phyloP scores from a whole-genome alignment of 2,797 vertebrate genomes.

The Microctenopoma lineatum region DNA sequence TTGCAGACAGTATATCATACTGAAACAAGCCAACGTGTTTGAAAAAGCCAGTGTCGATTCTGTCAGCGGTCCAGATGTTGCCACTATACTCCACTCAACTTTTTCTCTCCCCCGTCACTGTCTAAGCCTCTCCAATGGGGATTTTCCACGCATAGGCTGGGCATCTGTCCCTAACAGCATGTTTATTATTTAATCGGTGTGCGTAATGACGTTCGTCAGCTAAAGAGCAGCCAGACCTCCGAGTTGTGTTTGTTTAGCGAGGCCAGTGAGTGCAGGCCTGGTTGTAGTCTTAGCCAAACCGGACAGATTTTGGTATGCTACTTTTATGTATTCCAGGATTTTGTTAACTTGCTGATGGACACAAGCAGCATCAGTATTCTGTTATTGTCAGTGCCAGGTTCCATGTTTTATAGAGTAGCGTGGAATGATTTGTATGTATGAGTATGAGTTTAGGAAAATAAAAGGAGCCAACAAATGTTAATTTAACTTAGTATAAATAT shows the following conservation, averaged over 20 bases:
- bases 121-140: constrained; percentile 35
- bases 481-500: background rate
- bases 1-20: background rate
- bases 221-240: constrained; percentile 69
- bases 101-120: constrained; percentile 8
- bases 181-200: constrained; percentile 71
- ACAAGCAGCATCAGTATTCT: constrained; percentile 32
- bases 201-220: constrained; percentile 68
- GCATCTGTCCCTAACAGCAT: constrained; percentile 40
- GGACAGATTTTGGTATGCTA: constrained; percentile 45
- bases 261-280: constrained; percentile 53
- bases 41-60: background rate
- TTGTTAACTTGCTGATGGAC: constrained; percentile 34
- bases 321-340: constrained; percentile 26
- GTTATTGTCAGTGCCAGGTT: constrained; percentile 35
- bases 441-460: background rate
- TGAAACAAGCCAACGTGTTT: background rate
- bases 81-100: background rate
- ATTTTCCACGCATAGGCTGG: constrained; percentile 62
- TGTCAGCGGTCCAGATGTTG: constrained; percentile 24
- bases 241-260: constrained; percentile 68
- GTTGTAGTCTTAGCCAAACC: constrained; percentile 38
- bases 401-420: background rate
- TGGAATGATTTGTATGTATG: background rate
- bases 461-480: background rate